Conservation (phyloP, 2,113 vertebrate species). For the Microtus oregoni region DNA sequence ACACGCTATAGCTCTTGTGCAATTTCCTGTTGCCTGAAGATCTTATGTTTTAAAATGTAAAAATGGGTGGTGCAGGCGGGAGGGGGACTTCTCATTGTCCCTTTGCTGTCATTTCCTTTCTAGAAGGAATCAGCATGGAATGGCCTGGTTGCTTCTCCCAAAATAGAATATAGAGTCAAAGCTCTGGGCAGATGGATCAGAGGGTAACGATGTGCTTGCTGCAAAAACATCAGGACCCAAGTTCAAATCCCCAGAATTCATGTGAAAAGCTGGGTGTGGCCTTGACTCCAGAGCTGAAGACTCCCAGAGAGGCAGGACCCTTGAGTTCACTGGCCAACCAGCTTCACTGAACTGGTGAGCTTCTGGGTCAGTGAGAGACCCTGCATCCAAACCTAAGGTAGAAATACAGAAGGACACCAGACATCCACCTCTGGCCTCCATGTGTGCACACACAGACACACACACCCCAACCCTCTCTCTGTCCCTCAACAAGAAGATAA, state of each 20-base stretch:
- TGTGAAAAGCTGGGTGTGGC: background rate
- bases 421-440: background rate
- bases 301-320: background rate
- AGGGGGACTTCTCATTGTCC: background rate
- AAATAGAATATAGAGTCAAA: background rate
- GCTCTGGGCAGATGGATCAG: background rate
- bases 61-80: background rate
- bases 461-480: background rate
- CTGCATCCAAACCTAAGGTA: background rate
- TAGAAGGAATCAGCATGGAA: background rate
- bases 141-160: background rate
- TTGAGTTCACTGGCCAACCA: background rate
- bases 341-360: background rate
- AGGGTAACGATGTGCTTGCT: background rate
- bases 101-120: background rate
- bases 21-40: background rate
- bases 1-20: too few species aligned
- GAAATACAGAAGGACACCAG: background rate
- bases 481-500: background rate
- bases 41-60: conserved; percentile 22
- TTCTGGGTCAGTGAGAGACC: background rate
- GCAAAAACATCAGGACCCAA: background rate
- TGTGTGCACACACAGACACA: background rate
- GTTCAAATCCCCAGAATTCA: background rate
- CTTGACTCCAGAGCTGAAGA: background rate